Evolutionary conservation across 2,797 vertebrate genomes (phyloP), one percentile per base, ranked within the genome.

Genomic region (Trachops cirrhosus): DNA sequence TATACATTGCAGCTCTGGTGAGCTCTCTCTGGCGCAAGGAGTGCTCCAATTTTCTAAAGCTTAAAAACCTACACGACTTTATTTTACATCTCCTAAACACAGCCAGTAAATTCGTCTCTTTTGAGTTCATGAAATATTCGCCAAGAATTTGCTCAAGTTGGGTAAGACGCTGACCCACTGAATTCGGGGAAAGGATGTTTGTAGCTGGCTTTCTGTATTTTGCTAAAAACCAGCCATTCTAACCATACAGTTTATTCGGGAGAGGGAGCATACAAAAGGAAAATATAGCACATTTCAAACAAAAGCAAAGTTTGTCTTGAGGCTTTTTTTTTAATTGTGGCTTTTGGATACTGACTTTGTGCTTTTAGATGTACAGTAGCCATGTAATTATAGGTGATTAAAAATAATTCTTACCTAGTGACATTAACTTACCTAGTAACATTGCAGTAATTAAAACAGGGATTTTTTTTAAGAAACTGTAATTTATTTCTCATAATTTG

Each of bases 401-500:
- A 95, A 95, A 97, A 93, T 93, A 94, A 92, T 96, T 91, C 92
- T 94, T 95, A 95, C 93, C 92, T 86, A 75, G 84, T 96, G 62
- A 71, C 86, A 82, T 86, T 93, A 88, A 86, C 88, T 89, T 93
- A 44, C 9, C 44, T 44, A 44, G 9, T 44, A 44, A 44, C 44
- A 44, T 84, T 93, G 83, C 59, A 46, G 71, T 95, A 93, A 96
- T 96, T 95, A 95, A 92, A 95, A 93, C 54, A 3, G 57, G 83
- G 67, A 39, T 48, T 94, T 97, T 89, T 71, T 87, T 18, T n/a
- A n/a, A 8, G 50, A 84, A 86, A 94, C 64, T 75, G 83, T 67
- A 86, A 95, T 94, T 95, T 86, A 94, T 95, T 96, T 96, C 93
- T 97, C 64, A 95, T 90, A 91, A 95, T 93, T 84, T 88, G 85